Conservation (phyloP, 2,113 vertebrate species). For the Cynopterus brachyotis region DNA sequence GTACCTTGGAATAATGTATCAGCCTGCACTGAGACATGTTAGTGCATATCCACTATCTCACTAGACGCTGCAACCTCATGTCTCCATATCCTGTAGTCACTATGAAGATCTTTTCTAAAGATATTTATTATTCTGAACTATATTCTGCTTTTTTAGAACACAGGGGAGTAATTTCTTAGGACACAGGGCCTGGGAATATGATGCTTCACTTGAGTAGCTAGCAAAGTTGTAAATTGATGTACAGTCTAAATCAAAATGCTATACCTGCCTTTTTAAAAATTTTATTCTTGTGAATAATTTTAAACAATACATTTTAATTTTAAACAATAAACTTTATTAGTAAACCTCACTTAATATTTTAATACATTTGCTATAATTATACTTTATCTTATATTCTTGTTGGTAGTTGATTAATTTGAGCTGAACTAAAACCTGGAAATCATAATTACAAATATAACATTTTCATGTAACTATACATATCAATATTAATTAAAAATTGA, state of each 20-base stretch:
- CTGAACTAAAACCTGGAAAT: not conserved
- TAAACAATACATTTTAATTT: not conserved
- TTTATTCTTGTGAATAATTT: not conserved
- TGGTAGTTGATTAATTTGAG: not conserved
- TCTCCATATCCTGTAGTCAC: not conserved
- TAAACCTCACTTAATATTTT: not conserved
- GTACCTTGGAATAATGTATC: not conserved
- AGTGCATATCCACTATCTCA: no score
- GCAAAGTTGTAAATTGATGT: not conserved
- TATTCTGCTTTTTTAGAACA: not conserved
- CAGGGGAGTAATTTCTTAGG: not conserved
- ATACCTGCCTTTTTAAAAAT: not conserved
- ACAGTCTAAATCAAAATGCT: not conserved
- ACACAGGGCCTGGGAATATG: not conserved
- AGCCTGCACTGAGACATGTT: not conserved
- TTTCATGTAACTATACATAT: not conserved
- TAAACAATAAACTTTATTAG: not conserved
- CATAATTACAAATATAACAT: not conserved
- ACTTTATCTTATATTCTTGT: not conserved
- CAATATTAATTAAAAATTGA: not conserved
- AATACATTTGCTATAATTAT: not conserved
- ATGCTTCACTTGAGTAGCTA: not conserved
- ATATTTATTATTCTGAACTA: not conserved
- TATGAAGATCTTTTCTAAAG: not conserved
- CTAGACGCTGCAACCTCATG: not conserved